These are phyloP conservation scores for Lasioglossum calceatum DNA, from an alignment of 2,888 invertebrate genomes.

Conservation along the genomic window DNA sequence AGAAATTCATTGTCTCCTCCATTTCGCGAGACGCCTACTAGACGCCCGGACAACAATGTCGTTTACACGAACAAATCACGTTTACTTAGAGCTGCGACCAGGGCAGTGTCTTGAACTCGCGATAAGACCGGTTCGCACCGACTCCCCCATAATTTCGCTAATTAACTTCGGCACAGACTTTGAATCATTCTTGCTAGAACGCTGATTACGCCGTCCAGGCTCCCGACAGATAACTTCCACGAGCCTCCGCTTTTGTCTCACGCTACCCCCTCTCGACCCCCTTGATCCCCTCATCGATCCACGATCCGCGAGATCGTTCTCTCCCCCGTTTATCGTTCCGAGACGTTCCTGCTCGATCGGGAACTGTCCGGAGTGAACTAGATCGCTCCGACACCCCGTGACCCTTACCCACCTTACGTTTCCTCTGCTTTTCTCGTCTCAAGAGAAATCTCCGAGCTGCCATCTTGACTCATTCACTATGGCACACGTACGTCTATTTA, in stretches of 20 bases:
- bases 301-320: conserved; percentile 21
- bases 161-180: conserved; percentile 50
- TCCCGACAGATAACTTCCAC: conserved; percentile 48
- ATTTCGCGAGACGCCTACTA: too few relatives aligned
- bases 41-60: background rate
- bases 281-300: conserved; percentile 23
- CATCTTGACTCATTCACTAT: too few relatives aligned
- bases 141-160: conserved; percentile 52
- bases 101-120: conserved; percentile 20
- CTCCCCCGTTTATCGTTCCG: conserved; percentile 34
- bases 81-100: background rate
- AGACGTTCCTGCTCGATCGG: conserved; percentile 20
- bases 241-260: conserved; percentile 23
- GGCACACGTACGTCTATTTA: too few relatives aligned
- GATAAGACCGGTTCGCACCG: conserved; percentile 38
- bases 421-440: background rate
- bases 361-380: conserved; percentile 21
- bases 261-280: background rate
- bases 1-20: too few relatives aligned
- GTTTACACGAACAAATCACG: background rate
- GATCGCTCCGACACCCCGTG: background rate
- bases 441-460: too few relatives aligned
- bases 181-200: conserved; percentile 25
- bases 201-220: conserved; percentile 27
- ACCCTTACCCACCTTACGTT: background rate